Evolutionary conservation across 2,888 invertebrate species (phyloP).

Genomic region (Epsilonema sp.): DNA sequence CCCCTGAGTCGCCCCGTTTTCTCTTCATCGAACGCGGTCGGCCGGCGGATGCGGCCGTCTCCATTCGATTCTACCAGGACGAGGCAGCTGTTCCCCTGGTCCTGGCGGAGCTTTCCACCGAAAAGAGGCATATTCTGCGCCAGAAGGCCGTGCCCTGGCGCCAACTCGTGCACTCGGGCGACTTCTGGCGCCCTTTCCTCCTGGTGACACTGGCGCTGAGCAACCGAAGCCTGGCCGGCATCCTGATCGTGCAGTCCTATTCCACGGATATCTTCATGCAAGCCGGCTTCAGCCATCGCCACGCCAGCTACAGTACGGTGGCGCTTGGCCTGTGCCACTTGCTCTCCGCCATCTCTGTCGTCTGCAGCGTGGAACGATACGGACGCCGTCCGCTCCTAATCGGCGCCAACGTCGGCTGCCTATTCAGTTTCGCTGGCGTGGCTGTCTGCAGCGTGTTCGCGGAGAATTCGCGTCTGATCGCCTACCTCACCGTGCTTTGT

Average conservation of each 20-base stretch:
- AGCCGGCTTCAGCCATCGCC: not conserved
- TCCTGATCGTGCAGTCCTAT: slow-evolving; percentile 4
- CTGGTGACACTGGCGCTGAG: slow-evolving; percentile 1
- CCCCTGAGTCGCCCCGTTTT: slow-evolving; percentile 2
- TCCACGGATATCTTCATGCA: slow-evolving; percentile 4
- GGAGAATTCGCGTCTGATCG: too few relatives aligned
- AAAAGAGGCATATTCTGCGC: too few relatives aligned
- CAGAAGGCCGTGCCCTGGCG: too few relatives aligned
- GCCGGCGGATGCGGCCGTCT: not conserved
- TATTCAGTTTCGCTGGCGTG: not conserved
- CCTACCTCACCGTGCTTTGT: not conserved
- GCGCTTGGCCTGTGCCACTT: slow-evolving; percentile 3
- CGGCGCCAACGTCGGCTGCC: slow-evolving; percentile 3
- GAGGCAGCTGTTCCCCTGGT: too few relatives aligned
- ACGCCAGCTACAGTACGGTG: not conserved
- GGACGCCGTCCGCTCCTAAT: slow-evolving; percentile 1
- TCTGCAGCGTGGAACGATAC: not conserved
- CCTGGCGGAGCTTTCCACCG: too few relatives aligned
- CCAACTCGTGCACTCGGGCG: not conserved
- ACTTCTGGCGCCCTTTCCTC: not conserved
- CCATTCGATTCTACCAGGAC: slow-evolving; percentile 1
- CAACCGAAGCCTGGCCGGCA: slow-evolving; percentile 5
- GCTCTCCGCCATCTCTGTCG: not conserved
- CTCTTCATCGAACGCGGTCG: not conserved
- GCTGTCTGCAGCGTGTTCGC: too few relatives aligned